Evolutionary conservation across 1,140 invertebrate genomes (phyloP).

Genomic region (Cylas formicarius): DNA sequence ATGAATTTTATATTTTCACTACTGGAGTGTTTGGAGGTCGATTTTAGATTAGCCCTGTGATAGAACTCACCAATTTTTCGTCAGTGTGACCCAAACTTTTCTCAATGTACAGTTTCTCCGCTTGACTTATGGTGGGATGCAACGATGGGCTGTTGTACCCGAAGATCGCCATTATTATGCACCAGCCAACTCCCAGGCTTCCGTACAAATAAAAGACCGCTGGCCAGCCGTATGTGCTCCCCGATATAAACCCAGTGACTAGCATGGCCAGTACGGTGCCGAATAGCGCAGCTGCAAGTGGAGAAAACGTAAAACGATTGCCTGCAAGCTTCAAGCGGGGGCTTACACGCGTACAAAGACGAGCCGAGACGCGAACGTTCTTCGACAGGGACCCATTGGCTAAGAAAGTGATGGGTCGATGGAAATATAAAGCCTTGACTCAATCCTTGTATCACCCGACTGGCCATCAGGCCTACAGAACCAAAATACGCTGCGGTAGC

Average conservation of each 20-base stretch:
- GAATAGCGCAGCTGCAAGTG: slow-evolving; percentile 55
- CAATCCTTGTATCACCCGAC: slow-evolving; percentile 69
- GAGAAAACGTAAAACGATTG: slow-evolving; percentile 39
- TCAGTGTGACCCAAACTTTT: slow-evolving; percentile 20
- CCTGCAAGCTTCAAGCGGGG: slow-evolving; percentile 58
- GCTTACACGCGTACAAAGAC: slow-evolving; percentile 57
- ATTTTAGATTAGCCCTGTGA: background rate
- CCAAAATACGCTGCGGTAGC: slow-evolving; percentile 41
- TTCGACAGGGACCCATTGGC: slow-evolving; percentile 62
- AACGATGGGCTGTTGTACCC: slow-evolving; percentile 59
- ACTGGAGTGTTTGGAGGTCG: too few species aligned
- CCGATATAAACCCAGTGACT: slow-evolving; percentile 58
- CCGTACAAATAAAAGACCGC: slow-evolving; percentile 73
- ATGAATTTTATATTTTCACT: background rate
- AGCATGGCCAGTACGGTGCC: slow-evolving; percentile 69
- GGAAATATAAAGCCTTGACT: slow-evolving; percentile 74
- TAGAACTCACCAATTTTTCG: slow-evolving; percentile 32
- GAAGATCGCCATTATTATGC: slow-evolving; percentile 52
- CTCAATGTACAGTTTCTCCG: slow-evolving; percentile 60
- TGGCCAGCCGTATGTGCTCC: slow-evolving; percentile 63
- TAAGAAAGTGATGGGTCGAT: slow-evolving; percentile 66
- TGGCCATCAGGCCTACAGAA: slow-evolving; percentile 52
- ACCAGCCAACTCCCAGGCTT: slow-evolving; percentile 52
- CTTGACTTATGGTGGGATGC: slow-evolving; percentile 50
- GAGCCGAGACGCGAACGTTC: slow-evolving; percentile 54